phyloP scores from a whole-genome alignment of 2,113 vertebrate species.

The Centropus unirufus region DNA sequence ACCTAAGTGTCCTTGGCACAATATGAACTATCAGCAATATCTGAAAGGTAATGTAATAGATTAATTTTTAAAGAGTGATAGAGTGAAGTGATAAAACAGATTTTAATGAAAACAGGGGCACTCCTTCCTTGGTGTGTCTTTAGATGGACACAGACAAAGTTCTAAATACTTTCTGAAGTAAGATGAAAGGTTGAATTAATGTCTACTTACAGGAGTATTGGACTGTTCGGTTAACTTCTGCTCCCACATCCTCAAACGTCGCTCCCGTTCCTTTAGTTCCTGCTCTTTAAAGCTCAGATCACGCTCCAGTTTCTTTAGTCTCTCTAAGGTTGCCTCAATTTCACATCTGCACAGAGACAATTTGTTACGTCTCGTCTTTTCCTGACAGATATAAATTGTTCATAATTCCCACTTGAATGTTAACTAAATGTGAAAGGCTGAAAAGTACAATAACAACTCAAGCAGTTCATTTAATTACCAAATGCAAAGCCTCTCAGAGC shows the following conservation, averaged over 20 bases:
- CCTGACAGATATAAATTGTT: conserved; percentile 49
- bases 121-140: background rate
- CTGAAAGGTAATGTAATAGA: background rate
- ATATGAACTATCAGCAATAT: background rate
- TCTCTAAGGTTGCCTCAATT: conserved; percentile 96
- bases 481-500: conserved; percentile 23
- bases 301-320: conserved; percentile 96
- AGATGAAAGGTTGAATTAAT: background rate
- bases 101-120: background rate
- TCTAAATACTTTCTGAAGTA: background rate
- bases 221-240: conserved; percentile 95
- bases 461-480: conserved; percentile 64
- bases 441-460: conserved; percentile 60
- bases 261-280: conserved; percentile 94
- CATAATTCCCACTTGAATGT: conserved; percentile 44
- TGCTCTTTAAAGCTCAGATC: conserved; percentile 98
- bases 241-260: conserved; percentile 96
- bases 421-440: conserved; percentile 61
- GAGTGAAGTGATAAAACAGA: background rate
- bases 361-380: conserved; percentile 58
- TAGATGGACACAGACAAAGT: background rate
- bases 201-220: conserved; percentile 92
- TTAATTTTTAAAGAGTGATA: background rate
- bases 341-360: conserved; percentile 85
- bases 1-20: background rate